Evolutionary conservation across 1,140 invertebrate genomes (phyloP).

Genomic region (Hestina assimilis): DNA sequence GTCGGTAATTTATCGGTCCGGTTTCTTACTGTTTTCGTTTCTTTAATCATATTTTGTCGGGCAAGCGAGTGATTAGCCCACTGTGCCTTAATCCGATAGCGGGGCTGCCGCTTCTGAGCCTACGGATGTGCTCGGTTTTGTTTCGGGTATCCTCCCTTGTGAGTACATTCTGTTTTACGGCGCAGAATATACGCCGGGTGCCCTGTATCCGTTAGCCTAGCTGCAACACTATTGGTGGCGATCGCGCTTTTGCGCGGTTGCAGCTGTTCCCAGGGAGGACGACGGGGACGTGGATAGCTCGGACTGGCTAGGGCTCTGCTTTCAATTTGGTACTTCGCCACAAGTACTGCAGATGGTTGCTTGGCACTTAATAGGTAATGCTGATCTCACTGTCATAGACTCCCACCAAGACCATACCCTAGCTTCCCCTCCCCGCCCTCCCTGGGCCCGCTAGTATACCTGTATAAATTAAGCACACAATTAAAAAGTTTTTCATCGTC

Average conservation of each 20-base stretch:
- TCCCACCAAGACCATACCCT: neutral
- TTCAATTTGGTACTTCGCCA: neutral
- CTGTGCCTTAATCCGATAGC: no score
- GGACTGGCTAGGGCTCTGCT: no score
- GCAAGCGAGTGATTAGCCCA: no score
- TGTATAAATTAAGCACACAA: no score
- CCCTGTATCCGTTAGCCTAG: neutral
- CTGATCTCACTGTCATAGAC: neutral
- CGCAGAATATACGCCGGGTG: neutral
- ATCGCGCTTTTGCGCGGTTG: neutral
- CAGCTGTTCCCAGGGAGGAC: neutral
- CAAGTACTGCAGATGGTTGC: neutral
- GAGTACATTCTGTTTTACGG: no score
- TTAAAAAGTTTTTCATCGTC: no score
- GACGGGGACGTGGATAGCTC: no score
- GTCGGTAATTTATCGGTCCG: no score
- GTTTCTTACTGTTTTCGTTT: no score
- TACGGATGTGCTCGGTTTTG: neutral
- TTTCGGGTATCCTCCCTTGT: neutral
- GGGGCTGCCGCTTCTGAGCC: neutral
- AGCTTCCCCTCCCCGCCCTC: neutral
- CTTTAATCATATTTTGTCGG: no score
- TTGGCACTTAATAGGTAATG: neutral
- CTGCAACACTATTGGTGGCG: neutral
- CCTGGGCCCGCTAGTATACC: no score